These are phyloP conservation scores for Rhabdornis inornatus DNA, from an alignment of 2,113 vertebrate species.

Conservation along the genomic window DNA sequence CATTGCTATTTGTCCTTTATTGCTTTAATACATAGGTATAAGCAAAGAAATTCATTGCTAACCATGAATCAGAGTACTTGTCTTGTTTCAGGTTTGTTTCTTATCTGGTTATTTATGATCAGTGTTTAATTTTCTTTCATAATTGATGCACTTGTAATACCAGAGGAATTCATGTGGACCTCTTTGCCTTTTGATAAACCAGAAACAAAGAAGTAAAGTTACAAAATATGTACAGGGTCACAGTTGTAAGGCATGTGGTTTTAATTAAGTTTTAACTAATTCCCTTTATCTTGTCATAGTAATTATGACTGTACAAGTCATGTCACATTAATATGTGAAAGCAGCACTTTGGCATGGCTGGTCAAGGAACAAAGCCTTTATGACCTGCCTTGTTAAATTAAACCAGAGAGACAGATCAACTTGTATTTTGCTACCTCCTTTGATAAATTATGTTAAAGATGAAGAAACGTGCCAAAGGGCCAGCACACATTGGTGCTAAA, in stretches of 20 bases:
- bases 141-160: constrained; percentile 34
- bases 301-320: constrained; percentile 67
- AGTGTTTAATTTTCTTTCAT: constrained; percentile 42
- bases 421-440: constrained; percentile 50
- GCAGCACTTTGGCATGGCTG: constrained; percentile 53
- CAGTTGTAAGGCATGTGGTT: constrained; percentile 56
- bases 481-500: background rate
- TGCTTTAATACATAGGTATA: background rate
- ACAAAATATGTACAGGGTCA: constrained; percentile 41
- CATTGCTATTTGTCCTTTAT: background rate
- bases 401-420: constrained; percentile 56
- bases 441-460: constrained; percentile 64
- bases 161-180: background rate
- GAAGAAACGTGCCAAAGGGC: constrained; percentile 40
- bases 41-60: background rate
- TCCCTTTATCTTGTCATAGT: constrained; percentile 72
- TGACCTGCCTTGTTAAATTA: constrained; percentile 66
- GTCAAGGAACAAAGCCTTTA: constrained; percentile 58
- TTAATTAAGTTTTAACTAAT: constrained; percentile 78
- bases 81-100: constrained; percentile 35
- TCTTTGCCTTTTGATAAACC: constrained; percentile 18
- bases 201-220: constrained; percentile 49
- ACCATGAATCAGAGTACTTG: background rate
- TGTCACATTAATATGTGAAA: constrained; percentile 68
- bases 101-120: constrained; percentile 53